Evolutionary conservation across 2,888 invertebrate genomes (phyloP).

Genomic region (Drosophila nr. perissopoda): DNA sequence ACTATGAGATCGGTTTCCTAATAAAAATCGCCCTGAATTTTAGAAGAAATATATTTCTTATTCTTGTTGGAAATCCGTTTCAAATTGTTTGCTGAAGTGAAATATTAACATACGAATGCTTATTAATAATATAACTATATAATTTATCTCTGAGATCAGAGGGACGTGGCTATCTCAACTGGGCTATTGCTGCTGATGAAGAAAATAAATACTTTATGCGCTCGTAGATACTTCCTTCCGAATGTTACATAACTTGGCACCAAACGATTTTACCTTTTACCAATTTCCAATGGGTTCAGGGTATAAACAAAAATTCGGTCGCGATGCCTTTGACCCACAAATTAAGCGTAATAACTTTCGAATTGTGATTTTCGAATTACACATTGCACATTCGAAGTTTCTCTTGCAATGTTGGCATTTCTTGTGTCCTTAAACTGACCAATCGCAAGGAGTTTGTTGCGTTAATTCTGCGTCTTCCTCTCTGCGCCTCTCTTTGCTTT

Average conservation of each 20-base stretch:
- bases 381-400: slow-evolving; percentile 49
- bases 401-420: slow-evolving; percentile 55
- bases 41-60: background rate
- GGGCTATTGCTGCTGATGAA: background rate
- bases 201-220: background rate
- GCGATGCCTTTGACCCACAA: slow-evolving; percentile 73
- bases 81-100: background rate
- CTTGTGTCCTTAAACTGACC: slow-evolving; percentile 53
- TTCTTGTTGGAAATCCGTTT: background rate
- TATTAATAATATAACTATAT: background rate
- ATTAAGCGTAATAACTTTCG: slow-evolving; percentile 79
- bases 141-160: background rate
- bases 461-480: background rate
- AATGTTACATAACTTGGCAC: background rate
- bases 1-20: background rate
- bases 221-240: background rate
- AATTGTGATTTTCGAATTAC: slow-evolving; percentile 68
- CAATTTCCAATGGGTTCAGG: background rate
- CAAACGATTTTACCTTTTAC: background rate
- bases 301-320: background rate
- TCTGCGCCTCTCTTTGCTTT: background rate
- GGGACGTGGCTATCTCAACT: background rate
- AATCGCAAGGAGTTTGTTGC: background rate
- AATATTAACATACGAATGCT: background rate
- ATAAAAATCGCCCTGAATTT: background rate